phyloP scores from a whole-genome alignment of 2,113 vertebrate genomes.

The Gasterosteus nipponicus region DNA sequence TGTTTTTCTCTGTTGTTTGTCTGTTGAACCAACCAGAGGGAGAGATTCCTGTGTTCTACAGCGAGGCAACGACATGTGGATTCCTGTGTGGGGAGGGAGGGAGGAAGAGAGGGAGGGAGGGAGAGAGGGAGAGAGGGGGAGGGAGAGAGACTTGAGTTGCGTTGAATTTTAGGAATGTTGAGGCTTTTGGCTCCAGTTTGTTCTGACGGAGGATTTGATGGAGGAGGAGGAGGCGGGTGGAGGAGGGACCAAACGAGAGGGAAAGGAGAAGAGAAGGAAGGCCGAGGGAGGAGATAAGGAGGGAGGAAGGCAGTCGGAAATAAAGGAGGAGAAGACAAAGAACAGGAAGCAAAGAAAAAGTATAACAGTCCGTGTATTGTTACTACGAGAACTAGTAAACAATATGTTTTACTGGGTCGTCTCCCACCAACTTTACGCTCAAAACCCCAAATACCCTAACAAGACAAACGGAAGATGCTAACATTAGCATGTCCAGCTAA shows the following conservation, averaged over 20 bases:
- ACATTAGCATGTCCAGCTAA: too few relatives aligned
- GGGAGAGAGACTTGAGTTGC: conserved; percentile 52
- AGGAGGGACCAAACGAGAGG: conserved; percentile 1
- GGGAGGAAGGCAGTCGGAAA: background rate
- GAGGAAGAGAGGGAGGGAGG: background rate
- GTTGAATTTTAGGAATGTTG: conserved; percentile 78
- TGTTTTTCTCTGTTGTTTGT: background rate
- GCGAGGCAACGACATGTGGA: conserved; percentile 48
- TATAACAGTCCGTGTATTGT: background rate
- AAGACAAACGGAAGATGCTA: too few relatives aligned
- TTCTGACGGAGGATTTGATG: conserved; percentile 45
- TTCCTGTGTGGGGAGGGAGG: conserved; percentile 57
- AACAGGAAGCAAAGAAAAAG: background rate
- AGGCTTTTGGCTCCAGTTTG: conserved; percentile 63
- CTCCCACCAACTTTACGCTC: too few relatives aligned
- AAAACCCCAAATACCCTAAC: too few relatives aligned
- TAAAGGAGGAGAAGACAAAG: conserved; percentile 18
- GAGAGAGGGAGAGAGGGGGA: conserved; percentile 19
- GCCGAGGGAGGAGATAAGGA: background rate
- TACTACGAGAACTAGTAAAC: too few relatives aligned
- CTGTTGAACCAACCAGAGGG: conserved; percentile 50
- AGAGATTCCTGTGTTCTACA: conserved; percentile 53
- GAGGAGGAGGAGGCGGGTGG: conserved; percentile 24
- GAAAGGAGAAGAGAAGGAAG: conserved; percentile 11
- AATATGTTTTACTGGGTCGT: too few relatives aligned